Base-by-base conservation (phyloP, 2,888 invertebrate species). In the Polia nebulosa region DNA sequence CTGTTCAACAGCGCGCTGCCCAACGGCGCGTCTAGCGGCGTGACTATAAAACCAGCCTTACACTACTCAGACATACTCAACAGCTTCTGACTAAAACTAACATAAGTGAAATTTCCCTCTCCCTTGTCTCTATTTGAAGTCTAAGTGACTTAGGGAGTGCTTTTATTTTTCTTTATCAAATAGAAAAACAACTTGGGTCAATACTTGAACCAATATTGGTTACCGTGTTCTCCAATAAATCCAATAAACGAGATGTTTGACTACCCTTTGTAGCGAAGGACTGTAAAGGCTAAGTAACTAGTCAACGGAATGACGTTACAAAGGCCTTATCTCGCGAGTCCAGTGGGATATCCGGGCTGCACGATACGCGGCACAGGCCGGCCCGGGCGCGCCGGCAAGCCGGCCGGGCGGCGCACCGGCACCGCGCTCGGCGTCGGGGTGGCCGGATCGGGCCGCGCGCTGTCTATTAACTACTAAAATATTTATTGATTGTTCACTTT, bases 101-200 rank as follows among this genome's bases (percentile, higher is more conserved):
- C 17, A 3, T 27, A 17, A 2, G 6, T 2, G 13, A 67, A 44
- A 25, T 53, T 47, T 11, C 13, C 17, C n/a, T 22, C n/a, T 65
- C 22, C 11, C 7, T 44, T 34, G 13, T 22, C 27, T 52, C 25
- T 67, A 22, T 67, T 65, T 67, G 52, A 34, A 52, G 34, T 68
- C 27, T 67, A 49, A 49, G n/a, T n/a, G 17, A 34, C 34, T 52
- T 34, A 13, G 7, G n/a, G 20, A 66, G 27, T 44, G 17, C n/a
- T 66, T 68, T 68, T 68, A 34, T 41, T 68, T 41, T 13, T 68
- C 69, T 25, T 32, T 51, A 25, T 32, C 39, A 65, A 66, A 49
- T 15, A 67, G 3, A 29, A 49, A 51, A 57, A 52, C 25, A 68
- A 25, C 27, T 53, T 27, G 17, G 34, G 25, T 36, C 22, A 55